Base-by-base conservation (phyloP, 92 coral and sea anemone species). In the Phymanthus crucifer region DNA sequence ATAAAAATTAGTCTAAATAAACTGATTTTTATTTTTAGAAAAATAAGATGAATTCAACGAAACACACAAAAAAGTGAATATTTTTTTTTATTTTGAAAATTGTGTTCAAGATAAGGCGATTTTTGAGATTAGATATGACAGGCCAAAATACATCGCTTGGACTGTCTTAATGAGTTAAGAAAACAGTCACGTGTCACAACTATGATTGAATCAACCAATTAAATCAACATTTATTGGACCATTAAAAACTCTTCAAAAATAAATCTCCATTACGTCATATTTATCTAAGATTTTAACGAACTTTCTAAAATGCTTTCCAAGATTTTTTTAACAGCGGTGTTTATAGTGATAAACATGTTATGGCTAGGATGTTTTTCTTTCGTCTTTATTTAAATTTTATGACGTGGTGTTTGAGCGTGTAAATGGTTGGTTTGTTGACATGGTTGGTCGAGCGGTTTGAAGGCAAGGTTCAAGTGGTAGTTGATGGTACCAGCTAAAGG, bases 401-500 rank as follows among this genome's bases (percentile, higher is more conserved):
- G 46, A 13, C 19, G 29, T 70, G 38, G 34, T 70, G 33, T 40
- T 35, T 18, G 35, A 16, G 6, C 18, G 74, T 31, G 32, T 34
- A n/a, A 21, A 31, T 32, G 27, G 35, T 70, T 70, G 46, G 34
- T n/a, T 61, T 7, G 68, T 61, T 14, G 18, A 8, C 21, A 36
- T 40, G 83, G 46, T 69, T 31, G 66, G 56, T 21, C 40, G 67
- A 71, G 66, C 69, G 69, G 43, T 33, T 19, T n/a, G 66, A 36
- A 10, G 86, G 67, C 43, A 50, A 64, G 64, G 86, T 78, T 82
- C 86, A 82, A 82, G 86, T 32, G 72, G 16, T 82, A 58, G 70
- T 71, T 23, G 35, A 73, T n/a, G 40, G 40, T 75, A 73, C 77
- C 86, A 66, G 77, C 27, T 40, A 38, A 18, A 82, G 73, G 29